Conservation (phyloP, 2,888 invertebrate genomes). For the Nematopogon swammerdamellus region DNA sequence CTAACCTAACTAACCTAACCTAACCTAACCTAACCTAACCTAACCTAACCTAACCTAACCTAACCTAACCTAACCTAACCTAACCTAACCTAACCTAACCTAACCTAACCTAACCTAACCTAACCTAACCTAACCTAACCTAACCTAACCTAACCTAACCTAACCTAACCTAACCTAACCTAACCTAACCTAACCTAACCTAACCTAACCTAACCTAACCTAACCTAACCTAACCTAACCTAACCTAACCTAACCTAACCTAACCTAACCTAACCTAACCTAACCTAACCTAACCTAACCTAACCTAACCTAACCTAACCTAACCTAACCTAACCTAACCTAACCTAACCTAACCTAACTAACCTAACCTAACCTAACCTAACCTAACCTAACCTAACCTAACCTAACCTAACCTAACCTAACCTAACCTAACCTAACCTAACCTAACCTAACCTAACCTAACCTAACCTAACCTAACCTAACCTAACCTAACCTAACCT, state of each 20-base stretch:
- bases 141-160: conserved; percentile 10
- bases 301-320: conserved; percentile 1
- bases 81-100: conserved; percentile 12
- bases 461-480: conserved; percentile 9
- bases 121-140: conserved; percentile 12
- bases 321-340: too few species aligned
- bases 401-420: conserved; percentile 10
- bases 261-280: conserved; percentile 5
- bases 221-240: conserved; percentile 3
- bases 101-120: conserved; percentile 13
- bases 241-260: conserved; percentile 6
- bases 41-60: conserved; percentile 10
- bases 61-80: conserved; percentile 9
- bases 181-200: conserved; percentile 9
- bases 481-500: conserved; percentile 6
- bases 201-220: conserved; percentile 7
- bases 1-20: conserved; percentile 10
- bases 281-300: conserved; percentile 7
- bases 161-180: conserved; percentile 10
- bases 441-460: conserved; percentile 10
- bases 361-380: conserved; percentile 9
- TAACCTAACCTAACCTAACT: too few species aligned
- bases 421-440: conserved; percentile 10
- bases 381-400: conserved; percentile 9
- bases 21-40: conserved; percentile 10